These are phyloP conservation scores for Malacoctenus gilli DNA, from an alignment of 2,797 vertebrate genomes.

Conservation along the genomic window DNA sequence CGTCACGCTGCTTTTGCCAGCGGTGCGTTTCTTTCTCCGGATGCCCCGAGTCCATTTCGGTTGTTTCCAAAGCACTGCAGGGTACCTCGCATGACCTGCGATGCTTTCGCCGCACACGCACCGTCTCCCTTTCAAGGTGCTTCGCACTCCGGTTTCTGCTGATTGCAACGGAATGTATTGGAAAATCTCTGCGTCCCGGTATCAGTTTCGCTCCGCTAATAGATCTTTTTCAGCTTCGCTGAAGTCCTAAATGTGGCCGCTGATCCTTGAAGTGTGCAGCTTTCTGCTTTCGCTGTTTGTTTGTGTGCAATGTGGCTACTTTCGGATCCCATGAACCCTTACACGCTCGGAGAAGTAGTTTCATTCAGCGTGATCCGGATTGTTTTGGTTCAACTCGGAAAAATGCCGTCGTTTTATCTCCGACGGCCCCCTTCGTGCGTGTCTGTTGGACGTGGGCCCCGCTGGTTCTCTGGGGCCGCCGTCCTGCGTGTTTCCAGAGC, in stretches of 20 bases:
- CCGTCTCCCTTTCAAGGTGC: conserved; percentile 64
- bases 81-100: conserved; percentile 49
- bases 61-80: conserved; percentile 46
- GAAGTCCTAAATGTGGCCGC: background rate
- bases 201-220: conserved; percentile 9
- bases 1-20: conserved; percentile 72
- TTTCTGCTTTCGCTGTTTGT: background rate
- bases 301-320: too few relatives aligned
- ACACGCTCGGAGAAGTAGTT: too few relatives aligned
- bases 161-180: conserved; percentile 35
- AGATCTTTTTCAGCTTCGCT: background rate
- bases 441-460: too few relatives aligned
- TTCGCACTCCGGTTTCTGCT: conserved; percentile 51
- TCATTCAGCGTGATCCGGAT: too few relatives aligned
- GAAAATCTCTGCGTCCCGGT: conserved; percentile 7
- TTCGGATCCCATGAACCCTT: too few relatives aligned
- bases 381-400: too few relatives aligned
- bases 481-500: too few relatives aligned
- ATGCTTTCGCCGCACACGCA: conserved; percentile 40
- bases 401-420: too few relatives aligned
- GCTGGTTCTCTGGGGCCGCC: too few relatives aligned
- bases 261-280: background rate
- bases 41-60: conserved; percentile 63
- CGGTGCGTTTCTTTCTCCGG: conserved; percentile 71
- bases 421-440: too few relatives aligned